These are phyloP conservation scores for Icerya purchasi DNA, from an alignment of 2,888 invertebrate species.

Conservation along the genomic window DNA sequence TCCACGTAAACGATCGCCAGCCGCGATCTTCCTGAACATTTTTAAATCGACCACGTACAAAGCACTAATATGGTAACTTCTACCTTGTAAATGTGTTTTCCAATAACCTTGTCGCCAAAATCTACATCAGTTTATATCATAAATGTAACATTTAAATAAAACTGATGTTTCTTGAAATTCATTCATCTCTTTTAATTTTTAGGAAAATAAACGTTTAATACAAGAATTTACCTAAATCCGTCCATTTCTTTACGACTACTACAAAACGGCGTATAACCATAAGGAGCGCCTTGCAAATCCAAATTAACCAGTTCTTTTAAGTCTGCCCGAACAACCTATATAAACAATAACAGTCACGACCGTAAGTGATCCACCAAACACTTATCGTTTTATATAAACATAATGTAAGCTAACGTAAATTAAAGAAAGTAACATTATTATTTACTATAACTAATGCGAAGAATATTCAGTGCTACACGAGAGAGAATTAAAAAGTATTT, in stretches of 20 bases:
- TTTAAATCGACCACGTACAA: constrained; percentile 94
- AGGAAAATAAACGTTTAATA: no score
- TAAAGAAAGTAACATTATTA: no score
- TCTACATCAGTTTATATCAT: constrained; percentile 24
- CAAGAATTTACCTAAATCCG: constrained; percentile 63
- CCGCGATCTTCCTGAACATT: constrained; percentile 88
- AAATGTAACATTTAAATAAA: neutral
- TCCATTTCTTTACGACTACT: constrained; percentile 96
- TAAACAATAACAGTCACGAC: no score
- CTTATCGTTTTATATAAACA: no score
- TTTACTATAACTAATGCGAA: no score
- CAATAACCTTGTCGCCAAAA: constrained; percentile 99
- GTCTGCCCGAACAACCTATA: constrained; percentile 75
- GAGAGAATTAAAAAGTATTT: no score
- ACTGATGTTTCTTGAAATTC: no score
- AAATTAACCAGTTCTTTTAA: constrained; percentile 75
- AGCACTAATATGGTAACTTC: constrained; percentile 88
- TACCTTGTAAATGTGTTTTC: constrained; percentile 87
- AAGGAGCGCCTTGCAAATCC: constrained; percentile 85
- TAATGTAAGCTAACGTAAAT: no score
- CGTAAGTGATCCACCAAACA: neutral
- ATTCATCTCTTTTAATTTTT: no score
- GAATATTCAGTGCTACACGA: no score
- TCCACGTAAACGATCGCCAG: constrained; percentile 88
- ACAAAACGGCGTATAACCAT: constrained; percentile 97